These are phyloP conservation scores for Chironomus tepperi DNA, from an alignment of 1,140 invertebrate genomes.

Conservation along the genomic window DNA sequence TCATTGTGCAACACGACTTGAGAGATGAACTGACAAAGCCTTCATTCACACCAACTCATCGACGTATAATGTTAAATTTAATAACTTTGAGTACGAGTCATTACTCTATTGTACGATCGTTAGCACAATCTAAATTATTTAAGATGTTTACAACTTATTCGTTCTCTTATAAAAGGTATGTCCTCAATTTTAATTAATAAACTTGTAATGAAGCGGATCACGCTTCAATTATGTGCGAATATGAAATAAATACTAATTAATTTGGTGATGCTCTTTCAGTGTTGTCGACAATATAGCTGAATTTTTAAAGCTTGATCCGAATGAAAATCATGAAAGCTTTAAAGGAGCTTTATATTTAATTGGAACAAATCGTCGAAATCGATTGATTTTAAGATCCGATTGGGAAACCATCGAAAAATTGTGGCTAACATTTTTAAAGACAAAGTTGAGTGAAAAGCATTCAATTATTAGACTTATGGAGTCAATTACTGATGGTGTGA, in stretches of 20 bases:
- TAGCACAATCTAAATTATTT: constrained; percentile 53
- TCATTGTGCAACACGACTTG: constrained; percentile 56
- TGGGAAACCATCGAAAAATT: constrained; percentile 62
- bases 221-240: no score
- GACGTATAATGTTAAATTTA: constrained; percentile 52
- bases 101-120: constrained; percentile 54
- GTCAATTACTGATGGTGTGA: constrained; percentile 43
- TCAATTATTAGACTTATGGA: constrained; percentile 70
- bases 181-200: not conserved
- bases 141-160: constrained; percentile 44
- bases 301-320: constrained; percentile 49
- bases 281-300: constrained; percentile 51
- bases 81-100: constrained; percentile 54
- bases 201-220: no score
- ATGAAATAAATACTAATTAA: not conserved
- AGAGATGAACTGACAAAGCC: constrained; percentile 40
- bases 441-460: constrained; percentile 69
- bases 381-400: constrained; percentile 59
- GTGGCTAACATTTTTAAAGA: constrained; percentile 65
- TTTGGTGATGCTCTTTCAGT: constrained; percentile 29
- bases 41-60: constrained; percentile 49
- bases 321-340: constrained; percentile 58
- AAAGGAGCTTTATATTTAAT: constrained; percentile 76
- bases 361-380: constrained; percentile 44
- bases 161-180: constrained; percentile 46